Conservation (phyloP, 2,888 invertebrate genomes). For the Macropis europaea region DNA sequence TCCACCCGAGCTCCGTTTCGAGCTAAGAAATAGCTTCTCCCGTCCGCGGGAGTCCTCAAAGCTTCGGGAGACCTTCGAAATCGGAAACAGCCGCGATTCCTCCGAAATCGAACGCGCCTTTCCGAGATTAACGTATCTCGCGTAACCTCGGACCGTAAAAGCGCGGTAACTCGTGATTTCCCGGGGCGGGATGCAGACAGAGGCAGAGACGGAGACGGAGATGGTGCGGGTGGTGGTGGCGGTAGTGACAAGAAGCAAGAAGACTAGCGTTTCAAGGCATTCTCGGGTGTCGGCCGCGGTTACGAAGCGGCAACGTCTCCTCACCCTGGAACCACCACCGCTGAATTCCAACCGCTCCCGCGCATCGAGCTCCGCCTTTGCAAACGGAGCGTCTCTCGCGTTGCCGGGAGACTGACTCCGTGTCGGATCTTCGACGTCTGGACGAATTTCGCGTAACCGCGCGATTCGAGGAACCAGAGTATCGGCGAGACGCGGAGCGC, state of each 20-base stretch:
- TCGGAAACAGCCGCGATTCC: constrained; percentile 6
- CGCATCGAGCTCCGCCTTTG: constrained; percentile 51
- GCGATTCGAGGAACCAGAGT: constrained; percentile 52
- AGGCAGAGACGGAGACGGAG: neutral
- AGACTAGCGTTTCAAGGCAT: constrained; percentile 65
- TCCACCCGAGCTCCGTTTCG: constrained; percentile 9
- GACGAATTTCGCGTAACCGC: constrained; percentile 30
- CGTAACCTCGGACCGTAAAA: no score
- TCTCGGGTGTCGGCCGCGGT: constrained; percentile 57
- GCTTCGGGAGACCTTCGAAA: constrained; percentile 17
- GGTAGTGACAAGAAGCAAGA: constrained; percentile 27
- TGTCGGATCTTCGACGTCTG: constrained; percentile 48
- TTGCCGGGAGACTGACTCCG: constrained; percentile 33
- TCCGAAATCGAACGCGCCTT: constrained; percentile 7
- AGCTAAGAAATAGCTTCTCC: constrained; percentile 34
- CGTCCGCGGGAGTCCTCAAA: constrained; percentile 1
- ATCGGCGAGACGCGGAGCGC: constrained; percentile 15
- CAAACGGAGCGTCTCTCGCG: constrained; percentile 54
- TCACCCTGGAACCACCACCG: constrained; percentile 50
- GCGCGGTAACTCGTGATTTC: neutral
- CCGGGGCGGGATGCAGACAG: neutral
- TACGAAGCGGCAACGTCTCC: constrained; percentile 56
- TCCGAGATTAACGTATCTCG: no score
- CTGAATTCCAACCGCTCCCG: constrained; percentile 57
- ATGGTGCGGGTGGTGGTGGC: neutral